phyloP scores from a whole-genome alignment of 2,797 vertebrate genomes.

The Gymnoscopelus braueri region DNA sequence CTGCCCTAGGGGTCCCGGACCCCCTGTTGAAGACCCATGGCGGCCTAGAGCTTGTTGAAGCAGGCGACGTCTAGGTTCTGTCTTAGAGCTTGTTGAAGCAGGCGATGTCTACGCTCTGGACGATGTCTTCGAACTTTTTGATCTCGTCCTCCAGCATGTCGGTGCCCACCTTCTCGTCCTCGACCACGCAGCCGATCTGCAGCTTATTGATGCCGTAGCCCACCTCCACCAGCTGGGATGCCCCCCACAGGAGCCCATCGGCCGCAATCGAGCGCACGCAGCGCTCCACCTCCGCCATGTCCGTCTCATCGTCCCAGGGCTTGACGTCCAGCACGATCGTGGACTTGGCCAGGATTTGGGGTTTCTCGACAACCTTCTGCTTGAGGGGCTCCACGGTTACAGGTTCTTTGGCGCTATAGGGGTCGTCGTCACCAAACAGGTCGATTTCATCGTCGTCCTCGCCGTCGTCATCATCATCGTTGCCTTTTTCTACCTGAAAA shows the following conservation, averaged over 20 bases:
- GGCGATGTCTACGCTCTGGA: slow-evolving; percentile 91
- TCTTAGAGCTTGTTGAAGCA: slow-evolving; percentile 90
- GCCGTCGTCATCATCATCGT: too few relatives aligned
- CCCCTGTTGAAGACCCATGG: too few relatives aligned
- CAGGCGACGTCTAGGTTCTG: neutral
- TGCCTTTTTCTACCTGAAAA: too few relatives aligned
- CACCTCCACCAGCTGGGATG: slow-evolving; percentile 84
- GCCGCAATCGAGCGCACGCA: slow-evolving; percentile 85
- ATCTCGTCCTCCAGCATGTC: slow-evolving; percentile 88
- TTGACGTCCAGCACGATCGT: slow-evolving; percentile 86
- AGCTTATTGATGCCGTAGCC: slow-evolving; percentile 92
- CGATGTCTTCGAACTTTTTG: slow-evolving; percentile 88
- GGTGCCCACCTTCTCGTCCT: slow-evolving; percentile 90
- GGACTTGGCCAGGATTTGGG: slow-evolving; percentile 86
- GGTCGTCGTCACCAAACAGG: too few relatives aligned
- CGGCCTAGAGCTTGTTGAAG: neutral
- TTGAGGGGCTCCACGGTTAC: too few relatives aligned
- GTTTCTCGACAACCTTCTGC: slow-evolving; percentile 46
- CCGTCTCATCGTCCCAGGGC: slow-evolving; percentile 87
- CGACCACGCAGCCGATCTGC: slow-evolving; percentile 89
- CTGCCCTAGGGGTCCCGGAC: too few relatives aligned
- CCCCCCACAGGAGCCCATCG: slow-evolving; percentile 89
- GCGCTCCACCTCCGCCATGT: slow-evolving; percentile 88
- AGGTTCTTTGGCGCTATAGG: too few relatives aligned
- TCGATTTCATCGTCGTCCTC: too few relatives aligned